These are phyloP conservation scores for Drosophila persimilis DNA, from an alignment of 1,140 invertebrate genomes.

Conservation along the genomic window DNA sequence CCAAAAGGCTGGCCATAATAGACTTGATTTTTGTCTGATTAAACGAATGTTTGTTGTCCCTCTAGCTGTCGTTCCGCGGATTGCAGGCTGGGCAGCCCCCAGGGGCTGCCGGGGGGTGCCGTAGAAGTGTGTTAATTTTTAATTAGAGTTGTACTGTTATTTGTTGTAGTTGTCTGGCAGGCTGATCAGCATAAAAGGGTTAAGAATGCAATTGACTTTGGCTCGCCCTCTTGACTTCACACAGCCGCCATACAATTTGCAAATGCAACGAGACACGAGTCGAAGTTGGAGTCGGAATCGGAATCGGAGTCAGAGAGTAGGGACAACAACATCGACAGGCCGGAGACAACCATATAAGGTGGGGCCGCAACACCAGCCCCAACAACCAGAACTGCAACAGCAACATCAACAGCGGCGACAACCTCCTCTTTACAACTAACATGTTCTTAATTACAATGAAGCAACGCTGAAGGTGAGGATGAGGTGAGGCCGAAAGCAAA, in stretches of 20 bases:
- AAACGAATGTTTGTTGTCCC: slow-evolving; percentile 62
- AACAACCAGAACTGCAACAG: slow-evolving; percentile 1
- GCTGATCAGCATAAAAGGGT: slow-evolving; percentile 69
- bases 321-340: slow-evolving; percentile 16
- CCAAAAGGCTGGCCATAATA: slow-evolving; percentile 66
- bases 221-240: slow-evolving; percentile 76
- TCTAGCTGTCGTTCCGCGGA: not conserved
- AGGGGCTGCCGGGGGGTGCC: not conserved
- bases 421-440: slow-evolving; percentile 79
- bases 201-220: slow-evolving; percentile 81
- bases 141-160: slow-evolving; percentile 82
- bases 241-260: slow-evolving; percentile 75
- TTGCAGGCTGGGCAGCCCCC: too few relatives aligned
- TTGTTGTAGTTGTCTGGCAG: slow-evolving; percentile 56
- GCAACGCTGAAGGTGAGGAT: slow-evolving; percentile 72
- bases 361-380: slow-evolving; percentile 34
- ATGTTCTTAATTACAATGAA: slow-evolving; percentile 80
- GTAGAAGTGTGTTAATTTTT: slow-evolving; percentile 74
- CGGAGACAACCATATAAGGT: slow-evolving; percentile 58
- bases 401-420: slow-evolving; percentile 51
- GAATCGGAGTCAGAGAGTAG: not conserved
- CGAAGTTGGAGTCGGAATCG: not conserved
- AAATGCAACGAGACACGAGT: slow-evolving; percentile 72
- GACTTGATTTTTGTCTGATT: slow-evolving; percentile 79
- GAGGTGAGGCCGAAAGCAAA: slow-evolving; percentile 39